Percentiles rank a stretch among this genome's conserved stretches.
Conservation (phyloP, 2,113 vertebrate genomes). For the Lagopus leucura region DNA sequence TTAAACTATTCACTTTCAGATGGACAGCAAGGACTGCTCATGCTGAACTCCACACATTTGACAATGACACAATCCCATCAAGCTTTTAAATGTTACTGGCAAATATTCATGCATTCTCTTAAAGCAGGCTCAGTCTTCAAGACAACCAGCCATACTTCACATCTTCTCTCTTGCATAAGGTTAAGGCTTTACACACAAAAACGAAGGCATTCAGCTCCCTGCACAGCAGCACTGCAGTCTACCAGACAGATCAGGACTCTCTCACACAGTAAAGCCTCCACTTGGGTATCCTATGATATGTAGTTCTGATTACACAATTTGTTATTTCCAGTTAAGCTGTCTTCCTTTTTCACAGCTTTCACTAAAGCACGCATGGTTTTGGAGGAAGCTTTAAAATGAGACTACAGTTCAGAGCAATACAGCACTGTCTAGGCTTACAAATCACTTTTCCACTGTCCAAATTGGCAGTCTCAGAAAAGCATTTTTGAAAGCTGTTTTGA, state of each 20-base stretch:
- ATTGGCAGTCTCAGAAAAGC: not conserved
- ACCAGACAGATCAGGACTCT: not conserved
- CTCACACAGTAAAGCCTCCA: not conserved
- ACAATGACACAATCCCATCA: rapidly evolving
- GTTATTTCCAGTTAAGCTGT: not conserved
- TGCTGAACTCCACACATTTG: not conserved
- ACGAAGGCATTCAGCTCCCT: not conserved
- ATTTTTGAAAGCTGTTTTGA: not conserved
- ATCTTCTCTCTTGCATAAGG: not conserved
- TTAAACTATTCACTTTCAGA: not conserved
- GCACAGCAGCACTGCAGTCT: not conserved
- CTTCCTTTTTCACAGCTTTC: not conserved
- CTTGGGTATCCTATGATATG: not conserved
- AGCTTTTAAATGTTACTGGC: not conserved
- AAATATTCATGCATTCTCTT: not conserved
- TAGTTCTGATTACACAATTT: not conserved
- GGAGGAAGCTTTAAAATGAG: not conserved
- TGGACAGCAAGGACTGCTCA: not conserved
- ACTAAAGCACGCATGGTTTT: not conserved
- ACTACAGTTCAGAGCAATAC: not conserved
- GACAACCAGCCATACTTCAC: not conserved
- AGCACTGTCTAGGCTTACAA: not conserved
- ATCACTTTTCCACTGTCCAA: not conserved
- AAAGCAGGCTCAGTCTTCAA: not conserved
- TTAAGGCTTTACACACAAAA: not conserved